phyloP scores from a whole-genome alignment of 1,140 invertebrate genomes.

The Akabosia matsudoensis region DNA sequence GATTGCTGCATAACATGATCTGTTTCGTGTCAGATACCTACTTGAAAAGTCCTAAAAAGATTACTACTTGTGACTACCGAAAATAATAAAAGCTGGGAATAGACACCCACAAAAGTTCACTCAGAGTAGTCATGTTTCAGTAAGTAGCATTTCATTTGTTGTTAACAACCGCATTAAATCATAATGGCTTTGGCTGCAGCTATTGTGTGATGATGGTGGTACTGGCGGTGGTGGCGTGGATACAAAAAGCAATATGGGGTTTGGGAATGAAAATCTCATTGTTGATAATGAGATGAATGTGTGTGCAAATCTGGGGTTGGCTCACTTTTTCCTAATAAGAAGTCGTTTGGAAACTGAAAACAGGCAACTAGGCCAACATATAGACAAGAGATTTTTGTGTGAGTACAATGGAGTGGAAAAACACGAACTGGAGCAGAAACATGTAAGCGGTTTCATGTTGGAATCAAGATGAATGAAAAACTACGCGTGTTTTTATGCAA shows the following conservation, averaged over 20 bases:
- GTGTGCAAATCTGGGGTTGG: not conserved
- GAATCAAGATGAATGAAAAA: too few relatives aligned
- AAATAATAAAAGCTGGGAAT: not conserved
- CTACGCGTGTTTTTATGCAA: too few relatives aligned
- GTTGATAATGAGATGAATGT: not conserved
- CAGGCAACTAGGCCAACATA: too few relatives aligned
- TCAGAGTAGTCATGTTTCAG: not conserved
- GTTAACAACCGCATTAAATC: not conserved
- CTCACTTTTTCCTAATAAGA: not conserved
- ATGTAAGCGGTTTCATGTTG: too few relatives aligned
- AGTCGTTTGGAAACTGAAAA: too few relatives aligned
- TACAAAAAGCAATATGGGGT: not conserved
- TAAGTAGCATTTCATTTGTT: not conserved
- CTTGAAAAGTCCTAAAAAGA: not conserved
- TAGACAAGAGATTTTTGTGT: too few relatives aligned
- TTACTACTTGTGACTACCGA: not conserved
- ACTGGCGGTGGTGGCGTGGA: too few relatives aligned
- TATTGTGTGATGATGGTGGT: too few relatives aligned
- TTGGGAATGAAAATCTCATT: not conserved
- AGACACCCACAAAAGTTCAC: not conserved
- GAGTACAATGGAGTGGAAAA: too few relatives aligned
- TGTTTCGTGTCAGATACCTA: slow-evolving; percentile 14
- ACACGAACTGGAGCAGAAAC: too few relatives aligned
- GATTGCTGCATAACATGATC: not conserved
- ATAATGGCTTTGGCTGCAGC: too few relatives aligned